Evolutionary conservation across 1,140 invertebrate genomes (phyloP).

Genomic region (Cyrtorhinus lividipennis): DNA sequence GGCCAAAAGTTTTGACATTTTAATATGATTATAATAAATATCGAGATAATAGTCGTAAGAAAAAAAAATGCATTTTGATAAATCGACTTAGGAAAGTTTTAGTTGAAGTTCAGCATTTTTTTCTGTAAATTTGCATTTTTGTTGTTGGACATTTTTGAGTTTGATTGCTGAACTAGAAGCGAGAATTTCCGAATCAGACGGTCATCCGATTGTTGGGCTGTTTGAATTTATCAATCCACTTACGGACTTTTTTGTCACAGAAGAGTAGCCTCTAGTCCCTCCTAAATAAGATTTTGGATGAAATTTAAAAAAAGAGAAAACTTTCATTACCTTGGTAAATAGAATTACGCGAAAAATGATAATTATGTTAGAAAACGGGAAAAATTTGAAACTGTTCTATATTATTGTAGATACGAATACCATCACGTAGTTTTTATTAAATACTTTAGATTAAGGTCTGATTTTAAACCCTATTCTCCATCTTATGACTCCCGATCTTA

Average conservation of each 20-base stretch:
- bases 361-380: not conserved
- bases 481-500: too few relatives aligned
- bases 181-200: not conserved
- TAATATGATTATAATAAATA: too few relatives aligned
- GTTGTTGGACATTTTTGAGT: not conserved
- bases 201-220: not conserved
- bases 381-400: not conserved
- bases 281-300: not conserved
- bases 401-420: not conserved
- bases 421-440: not conserved
- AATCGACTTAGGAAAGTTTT: not conserved
- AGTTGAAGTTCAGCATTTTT: not conserved
- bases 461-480: not conserved
- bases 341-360: not conserved
- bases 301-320: not conserved
- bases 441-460: not conserved
- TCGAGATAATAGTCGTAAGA: too few relatives aligned
- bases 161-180: not conserved
- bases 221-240: not conserved
- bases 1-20: too few relatives aligned
- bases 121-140: not conserved
- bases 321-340: not conserved
- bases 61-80: not conserved
- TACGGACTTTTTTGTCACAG: not conserved
- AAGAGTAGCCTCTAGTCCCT: constrained; percentile 4